Evolutionary conservation across 2,888 invertebrate species (phyloP).

Genomic region (Coremacera marginata): DNA sequence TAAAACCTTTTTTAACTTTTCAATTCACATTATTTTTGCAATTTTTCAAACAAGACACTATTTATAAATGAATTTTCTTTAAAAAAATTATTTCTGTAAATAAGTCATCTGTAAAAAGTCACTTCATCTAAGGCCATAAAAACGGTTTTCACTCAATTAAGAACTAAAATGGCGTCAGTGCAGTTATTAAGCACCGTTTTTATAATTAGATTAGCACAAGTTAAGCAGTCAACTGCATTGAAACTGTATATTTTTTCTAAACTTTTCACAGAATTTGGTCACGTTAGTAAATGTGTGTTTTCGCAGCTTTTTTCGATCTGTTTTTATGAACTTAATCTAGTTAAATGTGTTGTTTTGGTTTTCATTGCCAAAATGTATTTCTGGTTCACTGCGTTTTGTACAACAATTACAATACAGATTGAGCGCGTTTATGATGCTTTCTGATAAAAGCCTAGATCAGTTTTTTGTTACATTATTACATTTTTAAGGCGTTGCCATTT

Average conservation of each 20-base stretch:
- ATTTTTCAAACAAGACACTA: too few species aligned
- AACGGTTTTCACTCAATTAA: too few species aligned
- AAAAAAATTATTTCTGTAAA: neutral
- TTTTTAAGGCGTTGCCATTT: neutral
- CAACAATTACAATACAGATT: neutral
- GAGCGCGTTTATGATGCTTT: neutral
- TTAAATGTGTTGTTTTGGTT: neutral
- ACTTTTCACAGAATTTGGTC: too few species aligned
- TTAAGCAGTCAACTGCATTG: too few species aligned
- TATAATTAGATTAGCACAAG: too few species aligned
- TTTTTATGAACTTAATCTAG: neutral
- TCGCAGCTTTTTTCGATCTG: neutral
- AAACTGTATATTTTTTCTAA: too few species aligned
- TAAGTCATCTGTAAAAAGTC: neutral
- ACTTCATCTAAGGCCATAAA: too few species aligned
- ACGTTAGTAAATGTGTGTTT: neutral
- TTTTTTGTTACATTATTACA: neutral
- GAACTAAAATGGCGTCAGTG: too few species aligned
- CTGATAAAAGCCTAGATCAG: neutral
- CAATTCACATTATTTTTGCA: neutral
- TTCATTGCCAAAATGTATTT: neutral
- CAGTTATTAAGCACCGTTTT: too few species aligned
- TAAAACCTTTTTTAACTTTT: too few species aligned
- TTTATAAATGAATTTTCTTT: too few species aligned
- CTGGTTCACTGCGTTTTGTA: neutral